Evolutionary conservation across 2,797 vertebrate genomes (phyloP).

Genomic region (Chrosomus eos): DNA sequence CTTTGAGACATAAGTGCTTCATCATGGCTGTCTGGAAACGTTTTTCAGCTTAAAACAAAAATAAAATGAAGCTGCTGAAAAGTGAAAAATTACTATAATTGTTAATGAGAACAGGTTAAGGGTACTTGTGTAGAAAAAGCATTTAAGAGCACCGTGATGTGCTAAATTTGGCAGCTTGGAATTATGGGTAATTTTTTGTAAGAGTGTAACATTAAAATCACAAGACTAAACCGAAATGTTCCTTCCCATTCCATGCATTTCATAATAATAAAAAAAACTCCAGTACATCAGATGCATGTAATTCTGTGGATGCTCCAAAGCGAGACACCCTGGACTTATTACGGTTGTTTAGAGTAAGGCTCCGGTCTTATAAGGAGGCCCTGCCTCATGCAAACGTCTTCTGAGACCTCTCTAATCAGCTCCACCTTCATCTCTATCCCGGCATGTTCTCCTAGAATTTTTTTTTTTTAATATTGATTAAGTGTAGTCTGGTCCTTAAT

Average conservation of each 20-base stretch:
- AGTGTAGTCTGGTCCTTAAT: constrained; percentile 60
- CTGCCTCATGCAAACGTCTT: constrained; percentile 3
- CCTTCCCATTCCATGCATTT: background rate
- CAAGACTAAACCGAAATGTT: background rate
- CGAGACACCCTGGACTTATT: constrained; percentile 6
- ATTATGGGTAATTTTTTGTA: background rate
- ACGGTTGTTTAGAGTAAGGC: constrained; percentile 15
- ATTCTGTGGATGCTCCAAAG: background rate
- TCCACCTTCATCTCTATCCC: constrained; percentile 5
- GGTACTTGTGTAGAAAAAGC: constrained; percentile 19
- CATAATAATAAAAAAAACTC: background rate
- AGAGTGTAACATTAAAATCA: background rate
- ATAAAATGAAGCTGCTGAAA: constrained; percentile 34
- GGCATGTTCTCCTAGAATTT: constrained; percentile 25
- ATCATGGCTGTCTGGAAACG: constrained; percentile 48
- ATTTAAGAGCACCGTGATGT: background rate
- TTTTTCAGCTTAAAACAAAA: constrained; percentile 31
- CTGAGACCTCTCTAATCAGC: constrained; percentile 28
- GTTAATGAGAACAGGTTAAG: constrained; percentile 44
- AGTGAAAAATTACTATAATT: constrained; percentile 38
- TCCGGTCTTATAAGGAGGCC: background rate
- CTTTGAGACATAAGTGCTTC: constrained; percentile 50
- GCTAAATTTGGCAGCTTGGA: constrained; percentile 7
- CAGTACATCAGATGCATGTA: too few species aligned
- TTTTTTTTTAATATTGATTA: constrained; percentile 55